Base-by-base conservation (phyloP, 64 coral and sea anemone genomes). In the Montipora foliosa region DNA sequence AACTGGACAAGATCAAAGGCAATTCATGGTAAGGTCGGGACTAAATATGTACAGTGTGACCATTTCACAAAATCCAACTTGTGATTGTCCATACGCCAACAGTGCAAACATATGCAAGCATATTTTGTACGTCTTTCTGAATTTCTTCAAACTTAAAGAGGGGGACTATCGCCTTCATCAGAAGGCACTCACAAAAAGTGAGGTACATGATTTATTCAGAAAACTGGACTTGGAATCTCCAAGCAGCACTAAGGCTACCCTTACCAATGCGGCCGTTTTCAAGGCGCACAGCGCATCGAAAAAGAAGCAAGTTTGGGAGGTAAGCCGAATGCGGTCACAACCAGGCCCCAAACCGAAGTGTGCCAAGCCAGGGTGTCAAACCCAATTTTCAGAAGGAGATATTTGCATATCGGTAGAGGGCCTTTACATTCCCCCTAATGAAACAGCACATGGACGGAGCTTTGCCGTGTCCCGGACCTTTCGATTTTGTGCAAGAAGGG, bases 71-170 rank as follows among this genome's bases (percentile, higher is more conserved):
- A 8, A 70, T 17, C 88, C 88, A 62, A 62, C 16, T 44, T 90
- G 88, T 79, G 70, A 90, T 79, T 90, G 88, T 66, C 88, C 74
- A 7, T 77, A 78, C 79, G 68, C 88, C 5, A 79, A 59, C 75
- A 66, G 49, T 44, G n/a, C 75, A 6, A 79, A 58, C 24, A 64
- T 79, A 17, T 90, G 74, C 45, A 90, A 89, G 52, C 81, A 84
- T 62, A 58, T 84, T 60, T 19, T 84, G 51, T 62, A 22, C 29
- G 81, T 84, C 1, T 13, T 84, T 2, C 51, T 80, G 12, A 1
- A 51, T 14, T 80, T 80, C 8, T 57, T 80, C 19, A 80, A 57
- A 49, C 6, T 51, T 81, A 47, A 81, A 81, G 79, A 81, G 21
- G 79, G 37, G 17, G 79, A 81, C 79, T 81, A 59, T 60, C 49